These are phyloP conservation scores for Danaus chrysippus DNA, from an alignment of 2,888 invertebrate genomes.

Conservation along the genomic window DNA sequence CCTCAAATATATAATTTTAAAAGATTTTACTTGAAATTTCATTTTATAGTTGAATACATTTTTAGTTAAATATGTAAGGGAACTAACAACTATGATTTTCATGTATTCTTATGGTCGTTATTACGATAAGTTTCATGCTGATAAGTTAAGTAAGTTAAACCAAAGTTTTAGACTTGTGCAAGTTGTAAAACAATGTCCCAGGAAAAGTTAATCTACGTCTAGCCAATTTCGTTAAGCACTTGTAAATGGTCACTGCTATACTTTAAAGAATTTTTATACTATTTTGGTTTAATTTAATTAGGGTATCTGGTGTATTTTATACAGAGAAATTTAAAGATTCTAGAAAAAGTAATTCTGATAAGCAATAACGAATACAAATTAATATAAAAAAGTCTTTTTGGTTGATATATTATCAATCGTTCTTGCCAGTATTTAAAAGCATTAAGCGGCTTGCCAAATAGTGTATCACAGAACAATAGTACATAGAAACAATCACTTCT, in stretches of 20 bases:
- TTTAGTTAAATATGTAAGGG: too few relatives aligned
- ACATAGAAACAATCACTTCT: conserved; percentile 27
- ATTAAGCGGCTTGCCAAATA: conserved; percentile 31
- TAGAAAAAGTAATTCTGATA: too few relatives aligned
- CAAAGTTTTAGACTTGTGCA: conserved; percentile 19
- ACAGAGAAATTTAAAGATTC: too few relatives aligned
- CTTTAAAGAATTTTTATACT: too few relatives aligned
- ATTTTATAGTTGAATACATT: too few relatives aligned
- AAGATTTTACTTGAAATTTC: too few relatives aligned
- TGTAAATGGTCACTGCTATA: conserved; percentile 10
- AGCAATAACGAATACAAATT: neutral
- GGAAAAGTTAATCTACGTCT: conserved; percentile 14
- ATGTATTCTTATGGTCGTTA: neutral
- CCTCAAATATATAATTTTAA: too few relatives aligned
- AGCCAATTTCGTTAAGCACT: conserved; percentile 30
- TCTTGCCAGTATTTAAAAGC: conserved; percentile 20
- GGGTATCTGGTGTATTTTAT: too few relatives aligned
- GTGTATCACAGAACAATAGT: conserved; percentile 27
- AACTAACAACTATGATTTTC: too few relatives aligned
- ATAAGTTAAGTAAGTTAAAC: conserved; percentile 16
- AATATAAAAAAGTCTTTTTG: too few relatives aligned
- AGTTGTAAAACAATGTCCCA: conserved; percentile 22
- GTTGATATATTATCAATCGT: neutral
- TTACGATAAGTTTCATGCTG: conserved; percentile 11
- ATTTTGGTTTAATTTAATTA: too few relatives aligned